Conservation (phyloP, 2,888 invertebrate genomes). For the Boloria euphrosyne region DNA sequence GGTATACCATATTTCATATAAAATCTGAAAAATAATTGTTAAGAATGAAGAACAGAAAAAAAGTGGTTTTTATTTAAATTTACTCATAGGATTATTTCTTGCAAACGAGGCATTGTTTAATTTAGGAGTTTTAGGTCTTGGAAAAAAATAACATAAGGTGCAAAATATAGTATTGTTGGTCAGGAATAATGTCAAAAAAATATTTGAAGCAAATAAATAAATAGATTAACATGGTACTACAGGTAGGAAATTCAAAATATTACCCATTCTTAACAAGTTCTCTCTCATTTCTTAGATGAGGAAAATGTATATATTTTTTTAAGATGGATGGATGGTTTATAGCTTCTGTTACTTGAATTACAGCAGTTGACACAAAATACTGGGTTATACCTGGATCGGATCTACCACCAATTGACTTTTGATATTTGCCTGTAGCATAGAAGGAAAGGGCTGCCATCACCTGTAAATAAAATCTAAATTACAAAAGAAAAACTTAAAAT, state of each 20-base stretch:
- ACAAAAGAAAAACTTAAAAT: not conserved
- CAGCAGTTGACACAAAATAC: slow-evolving; percentile 69
- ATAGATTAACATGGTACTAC: too few relatives aligned
- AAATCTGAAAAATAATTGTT: slow-evolving; percentile 54
- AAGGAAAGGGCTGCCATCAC: slow-evolving; percentile 71
- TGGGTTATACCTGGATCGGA: slow-evolving; percentile 67
- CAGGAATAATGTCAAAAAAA: too few relatives aligned
- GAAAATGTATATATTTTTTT: slow-evolving; percentile 74
- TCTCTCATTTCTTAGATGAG: slow-evolving; percentile 68
- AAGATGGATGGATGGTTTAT: slow-evolving; percentile 68
- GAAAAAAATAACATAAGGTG: too few relatives aligned
- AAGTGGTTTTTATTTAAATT: not conserved
- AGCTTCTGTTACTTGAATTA: slow-evolving; percentile 70
- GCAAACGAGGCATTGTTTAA: too few relatives aligned
- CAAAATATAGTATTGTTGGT: too few relatives aligned
- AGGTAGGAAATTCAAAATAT: not conserved
- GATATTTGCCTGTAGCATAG: slow-evolving; percentile 71
- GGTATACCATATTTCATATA: slow-evolving; percentile 75
- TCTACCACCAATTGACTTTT: slow-evolving; percentile 66
- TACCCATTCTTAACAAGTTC: slow-evolving; percentile 70
- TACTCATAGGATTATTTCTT: not conserved
- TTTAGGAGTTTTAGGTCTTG: too few relatives aligned
- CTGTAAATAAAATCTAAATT: slow-evolving; percentile 44
- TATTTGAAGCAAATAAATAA: too few relatives aligned
- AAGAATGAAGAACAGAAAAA: not conserved